Evolutionary conservation across 1,140 invertebrate genomes (phyloP).

Genomic region (Brachionus rotundiformis): DNA sequence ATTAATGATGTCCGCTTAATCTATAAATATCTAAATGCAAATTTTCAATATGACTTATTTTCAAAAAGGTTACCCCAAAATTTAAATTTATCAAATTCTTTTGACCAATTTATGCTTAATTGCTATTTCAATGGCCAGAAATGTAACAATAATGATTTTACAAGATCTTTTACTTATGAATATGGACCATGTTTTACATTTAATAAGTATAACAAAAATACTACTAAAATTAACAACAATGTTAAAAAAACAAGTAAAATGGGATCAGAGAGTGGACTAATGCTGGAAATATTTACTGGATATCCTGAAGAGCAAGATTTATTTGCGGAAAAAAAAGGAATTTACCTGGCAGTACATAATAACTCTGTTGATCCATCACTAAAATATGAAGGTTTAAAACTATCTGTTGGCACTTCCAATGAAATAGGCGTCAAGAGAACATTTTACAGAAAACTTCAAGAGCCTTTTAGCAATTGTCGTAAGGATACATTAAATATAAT

Average conservation of each 20-base stretch:
- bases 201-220: not conserved
- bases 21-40: not conserved
- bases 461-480: slow-evolving; percentile 5
- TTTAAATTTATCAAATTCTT: not conserved
- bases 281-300: slow-evolving; percentile 32
- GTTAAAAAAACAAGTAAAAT: slow-evolving; percentile 28
- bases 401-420: not conserved
- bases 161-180: not conserved
- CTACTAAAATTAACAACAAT: not conserved
- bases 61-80: not conserved
- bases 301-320: slow-evolving; percentile 10
- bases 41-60: not conserved
- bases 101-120: not conserved
- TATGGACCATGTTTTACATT: slow-evolving; percentile 16
- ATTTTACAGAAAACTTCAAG: not conserved
- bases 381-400: slow-evolving; percentile 3
- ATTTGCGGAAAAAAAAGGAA: not conserved
- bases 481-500: not conserved
- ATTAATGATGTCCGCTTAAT: not conserved
- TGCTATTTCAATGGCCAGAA: slow-evolving; percentile 26
- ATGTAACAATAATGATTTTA: not conserved
- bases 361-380: not conserved
- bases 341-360: slow-evolving; percentile 29
- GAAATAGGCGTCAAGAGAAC: not conserved
- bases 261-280: slow-evolving; percentile 29